These are phyloP conservation scores for Sebastes cheni DNA, from an alignment of 2,797 vertebrate species.

Conservation along the genomic window DNA sequence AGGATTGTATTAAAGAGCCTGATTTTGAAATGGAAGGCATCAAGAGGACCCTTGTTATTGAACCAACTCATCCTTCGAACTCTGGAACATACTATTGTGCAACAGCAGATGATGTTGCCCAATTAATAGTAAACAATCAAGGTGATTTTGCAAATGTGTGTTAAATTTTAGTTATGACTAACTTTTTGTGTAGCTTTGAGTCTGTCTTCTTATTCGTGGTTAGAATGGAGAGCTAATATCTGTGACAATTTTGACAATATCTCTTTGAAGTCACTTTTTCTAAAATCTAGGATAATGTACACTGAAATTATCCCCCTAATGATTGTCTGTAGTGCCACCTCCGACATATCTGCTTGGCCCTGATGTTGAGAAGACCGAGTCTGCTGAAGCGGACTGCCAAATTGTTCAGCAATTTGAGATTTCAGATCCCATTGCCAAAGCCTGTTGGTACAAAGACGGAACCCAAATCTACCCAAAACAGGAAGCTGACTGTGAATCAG, in stretches of 20 bases:
- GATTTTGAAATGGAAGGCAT: slow-evolving; percentile 79
- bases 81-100: slow-evolving; percentile 90
- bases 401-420: slow-evolving; percentile 88
- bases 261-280: slow-evolving; percentile 37
- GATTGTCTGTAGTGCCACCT: slow-evolving; percentile 77
- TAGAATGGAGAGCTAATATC: slow-evolving; percentile 43
- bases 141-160: slow-evolving; percentile 81
- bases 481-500: slow-evolving; percentile 78
- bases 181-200: slow-evolving; percentile 57
- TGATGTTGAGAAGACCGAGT: slow-evolving; percentile 72
- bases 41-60: slow-evolving; percentile 84
- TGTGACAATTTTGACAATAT: slow-evolving; percentile 25
- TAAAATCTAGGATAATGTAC: slow-evolving; percentile 28
- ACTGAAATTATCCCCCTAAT: slow-evolving; percentile 65
- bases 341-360: slow-evolving; percentile 65
- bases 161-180: slow-evolving; percentile 62
- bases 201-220: slow-evolving; percentile 51
- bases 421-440: slow-evolving; percentile 82
- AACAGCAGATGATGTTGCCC: slow-evolving; percentile 88
- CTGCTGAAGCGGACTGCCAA: slow-evolving; percentile 72
- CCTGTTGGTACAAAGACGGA: slow-evolving; percentile 88
- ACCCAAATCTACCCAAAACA: slow-evolving; percentile 77
- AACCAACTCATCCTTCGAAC: slow-evolving; percentile 81
- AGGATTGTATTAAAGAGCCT: slow-evolving; percentile 66
- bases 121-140: slow-evolving; percentile 88